phyloP scores from a whole-genome alignment of 2,888 invertebrate species.

The Eupeodes luniger region DNA sequence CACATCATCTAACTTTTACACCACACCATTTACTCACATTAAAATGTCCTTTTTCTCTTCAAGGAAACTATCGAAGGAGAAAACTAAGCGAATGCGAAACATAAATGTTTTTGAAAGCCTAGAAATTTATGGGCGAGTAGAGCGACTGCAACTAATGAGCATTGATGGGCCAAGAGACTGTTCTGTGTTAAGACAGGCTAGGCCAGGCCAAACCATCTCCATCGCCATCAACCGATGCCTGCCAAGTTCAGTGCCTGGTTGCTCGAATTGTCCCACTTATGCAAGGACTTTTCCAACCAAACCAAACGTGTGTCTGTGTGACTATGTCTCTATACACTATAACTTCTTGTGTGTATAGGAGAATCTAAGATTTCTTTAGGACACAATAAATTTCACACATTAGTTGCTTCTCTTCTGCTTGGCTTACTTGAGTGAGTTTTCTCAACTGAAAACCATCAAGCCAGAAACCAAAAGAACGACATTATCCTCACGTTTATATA shows the following conservation, averaged over 20 bases:
- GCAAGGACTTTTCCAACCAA: conserved; percentile 2
- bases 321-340: too few species aligned
- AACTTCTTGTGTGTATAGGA: neutral
- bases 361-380: conserved; percentile 49
- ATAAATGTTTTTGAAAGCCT: conserved; percentile 32
- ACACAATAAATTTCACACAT: conserved; percentile 65
- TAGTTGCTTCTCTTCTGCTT: conserved; percentile 40
- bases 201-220: too few species aligned
- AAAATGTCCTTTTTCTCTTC: conserved; percentile 23
- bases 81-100: conserved; percentile 53
- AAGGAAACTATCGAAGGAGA: conserved; percentile 45
- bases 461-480: conserved; percentile 7
- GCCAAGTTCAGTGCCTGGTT: conserved; percentile 72
- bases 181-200: too few species aligned
- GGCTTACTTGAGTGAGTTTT: neutral
- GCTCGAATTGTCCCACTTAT: conserved; percentile 18
- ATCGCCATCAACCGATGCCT: conserved; percentile 19
- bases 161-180: conserved; percentile 70
- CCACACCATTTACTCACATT: conserved; percentile 1
- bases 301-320: neutral
- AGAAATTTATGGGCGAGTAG: conserved; percentile 61
- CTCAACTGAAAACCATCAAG: neutral
- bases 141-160: conserved; percentile 73
- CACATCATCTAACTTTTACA: neutral
- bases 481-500: neutral